Conservation (phyloP, 1,140 invertebrate genomes). For the Ridgeia piscesae region DNA sequence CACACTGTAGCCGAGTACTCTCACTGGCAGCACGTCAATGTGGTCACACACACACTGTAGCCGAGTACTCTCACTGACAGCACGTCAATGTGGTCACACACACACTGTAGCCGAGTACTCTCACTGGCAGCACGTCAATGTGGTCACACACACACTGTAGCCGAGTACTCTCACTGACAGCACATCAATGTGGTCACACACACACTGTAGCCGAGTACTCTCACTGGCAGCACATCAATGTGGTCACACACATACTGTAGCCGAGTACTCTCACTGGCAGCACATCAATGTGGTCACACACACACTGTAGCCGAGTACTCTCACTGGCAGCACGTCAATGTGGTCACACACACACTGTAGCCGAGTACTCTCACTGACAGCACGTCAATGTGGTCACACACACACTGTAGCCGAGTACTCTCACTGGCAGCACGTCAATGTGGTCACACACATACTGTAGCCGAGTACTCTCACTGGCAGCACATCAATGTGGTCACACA, state of each 20-base stretch:
- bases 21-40: neutral
- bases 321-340: neutral
- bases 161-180: neutral
- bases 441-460: neutral
- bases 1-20: neutral
- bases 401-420: neutral
- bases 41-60: neutral
- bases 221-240: neutral
- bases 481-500: neutral
- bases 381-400: neutral
- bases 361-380: neutral
- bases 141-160: neutral
- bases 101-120: neutral
- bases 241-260: neutral
- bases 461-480: neutral
- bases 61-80: neutral
- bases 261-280: neutral
- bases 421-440: neutral
- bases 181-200: neutral
- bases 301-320: neutral
- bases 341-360: neutral
- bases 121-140: neutral
- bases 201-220: neutral
- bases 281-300: neutral
- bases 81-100: neutral